phyloP scores from a whole-genome alignment of 2,888 invertebrate species.

The Microctonus aethiopoides region DNA sequence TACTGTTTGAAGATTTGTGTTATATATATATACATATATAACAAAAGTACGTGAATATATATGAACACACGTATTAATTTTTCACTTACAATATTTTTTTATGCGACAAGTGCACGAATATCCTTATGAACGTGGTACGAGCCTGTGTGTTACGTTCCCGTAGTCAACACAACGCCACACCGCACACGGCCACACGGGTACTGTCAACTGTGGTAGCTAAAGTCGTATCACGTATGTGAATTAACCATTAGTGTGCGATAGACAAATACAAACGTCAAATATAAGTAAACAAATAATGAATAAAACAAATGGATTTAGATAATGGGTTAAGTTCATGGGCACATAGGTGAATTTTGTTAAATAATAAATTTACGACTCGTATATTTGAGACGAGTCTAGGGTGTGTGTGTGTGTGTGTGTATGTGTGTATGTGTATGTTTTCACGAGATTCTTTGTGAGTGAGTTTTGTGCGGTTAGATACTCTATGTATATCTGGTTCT shows the following conservation, averaged over 20 bases:
- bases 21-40: too few species aligned
- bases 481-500: not conserved
- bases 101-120: not conserved
- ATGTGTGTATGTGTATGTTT: not conserved
- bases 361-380: not conserved
- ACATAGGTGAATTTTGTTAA: not conserved
- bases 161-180: slow-evolving; percentile 53
- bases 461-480: not conserved
- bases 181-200: too few species aligned
- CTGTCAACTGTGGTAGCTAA: slow-evolving; percentile 39
- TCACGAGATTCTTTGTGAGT: not conserved
- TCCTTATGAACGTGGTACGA: slow-evolving; percentile 29
- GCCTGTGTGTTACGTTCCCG: slow-evolving; percentile 50
- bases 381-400: slow-evolving; percentile 20
- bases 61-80: not conserved
- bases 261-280: not conserved
- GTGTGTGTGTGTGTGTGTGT: not conserved
- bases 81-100: not conserved
- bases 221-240: slow-evolving; percentile 31
- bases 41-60: not conserved
- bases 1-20: too few species aligned
- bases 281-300: not conserved
- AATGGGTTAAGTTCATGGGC: slow-evolving; percentile 18
- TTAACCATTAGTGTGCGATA: not conserved
- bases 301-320: not conserved